Percentiles rank a stretch among this genome's conserved stretches.
phyloP scores from a whole-genome alignment of 2,797 vertebrate species.

The Anableps anableps region DNA sequence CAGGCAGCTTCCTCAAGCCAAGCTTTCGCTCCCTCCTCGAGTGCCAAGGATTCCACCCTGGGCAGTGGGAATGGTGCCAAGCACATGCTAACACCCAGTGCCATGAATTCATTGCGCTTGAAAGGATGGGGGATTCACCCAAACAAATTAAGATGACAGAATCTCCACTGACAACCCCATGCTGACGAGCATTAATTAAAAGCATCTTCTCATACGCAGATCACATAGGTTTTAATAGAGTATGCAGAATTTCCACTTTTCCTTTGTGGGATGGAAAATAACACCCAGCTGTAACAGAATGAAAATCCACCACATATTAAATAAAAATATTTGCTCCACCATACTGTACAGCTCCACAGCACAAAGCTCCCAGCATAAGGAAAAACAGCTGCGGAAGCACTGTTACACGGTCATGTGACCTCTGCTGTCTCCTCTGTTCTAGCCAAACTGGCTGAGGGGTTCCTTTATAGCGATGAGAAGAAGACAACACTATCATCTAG shows the following conservation, averaged over 20 bases:
- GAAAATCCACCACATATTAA: slow-evolving; percentile 23
- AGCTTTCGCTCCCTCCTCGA: slow-evolving; percentile 58
- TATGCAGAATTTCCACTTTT: not conserved
- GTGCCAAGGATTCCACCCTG: slow-evolving; percentile 81
- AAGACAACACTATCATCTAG: slow-evolving; percentile 77
- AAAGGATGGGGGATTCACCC: slow-evolving; percentile 26
- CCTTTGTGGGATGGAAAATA: not conserved
- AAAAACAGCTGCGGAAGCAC: slow-evolving; percentile 56
- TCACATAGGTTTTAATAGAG: not conserved
- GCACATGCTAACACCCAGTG: slow-evolving; percentile 72
- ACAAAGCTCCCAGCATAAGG: slow-evolving; percentile 23
- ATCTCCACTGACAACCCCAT: slow-evolving; percentile 21
- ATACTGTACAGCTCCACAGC: slow-evolving; percentile 33
- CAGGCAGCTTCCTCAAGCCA: slow-evolving; percentile 70
- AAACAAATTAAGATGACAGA: slow-evolving; percentile 29
- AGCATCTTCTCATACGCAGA: not conserved
- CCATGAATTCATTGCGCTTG: slow-evolving; percentile 60
- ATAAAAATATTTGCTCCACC: slow-evolving; percentile 22
- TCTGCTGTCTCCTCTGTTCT: slow-evolving; percentile 60
- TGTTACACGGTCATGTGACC: slow-evolving; percentile 64
- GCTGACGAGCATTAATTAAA: slow-evolving; percentile 8
- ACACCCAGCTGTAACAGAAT: slow-evolving; percentile 6
- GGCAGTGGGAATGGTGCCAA: slow-evolving; percentile 76
- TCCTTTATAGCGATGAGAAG: slow-evolving; percentile 71
- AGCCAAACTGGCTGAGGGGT: slow-evolving; percentile 64